Conservation (phyloP, 1,140 invertebrate genomes). For the Drosophila gunungcola region DNA sequence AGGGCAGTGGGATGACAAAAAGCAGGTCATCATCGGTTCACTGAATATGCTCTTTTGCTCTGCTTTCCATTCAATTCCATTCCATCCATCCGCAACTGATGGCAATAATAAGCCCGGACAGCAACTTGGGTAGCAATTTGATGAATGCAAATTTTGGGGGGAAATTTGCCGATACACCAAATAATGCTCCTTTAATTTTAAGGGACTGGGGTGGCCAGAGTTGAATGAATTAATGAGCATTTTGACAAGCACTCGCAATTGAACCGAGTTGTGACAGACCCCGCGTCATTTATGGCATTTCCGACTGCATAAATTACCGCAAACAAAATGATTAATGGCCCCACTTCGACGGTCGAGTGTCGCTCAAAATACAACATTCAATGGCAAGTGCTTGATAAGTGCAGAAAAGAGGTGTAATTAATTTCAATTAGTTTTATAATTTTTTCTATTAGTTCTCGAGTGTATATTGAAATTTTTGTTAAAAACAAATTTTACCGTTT, state of each 20-base stretch:
- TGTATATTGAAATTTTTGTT: no score
- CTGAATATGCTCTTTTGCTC: constrained; percentile 4
- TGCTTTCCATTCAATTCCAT: not conserved
- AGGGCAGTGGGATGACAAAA: constrained; percentile 10
- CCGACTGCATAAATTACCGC: constrained; percentile 36
- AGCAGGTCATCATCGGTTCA: constrained; percentile 27
- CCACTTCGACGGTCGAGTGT: not conserved
- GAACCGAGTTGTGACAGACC: constrained; percentile 48
- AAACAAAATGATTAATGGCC: constrained; percentile 37
- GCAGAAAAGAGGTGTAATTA: constrained; percentile 16
- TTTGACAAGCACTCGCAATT: constrained; percentile 52
- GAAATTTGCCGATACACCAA: not conserved
- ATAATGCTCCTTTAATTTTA: constrained; percentile 21
- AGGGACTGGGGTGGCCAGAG: constrained; percentile 19
- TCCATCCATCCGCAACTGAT: constrained; percentile 15
- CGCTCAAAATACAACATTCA: constrained; percentile 18
- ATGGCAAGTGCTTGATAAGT: constrained; percentile 31
- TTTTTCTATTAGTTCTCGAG: not conserved
- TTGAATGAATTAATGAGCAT: constrained; percentile 71
- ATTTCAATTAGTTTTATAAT: constrained; percentile 24
- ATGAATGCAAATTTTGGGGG: constrained; percentile 35
- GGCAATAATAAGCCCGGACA: constrained; percentile 39
- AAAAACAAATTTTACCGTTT: no score
- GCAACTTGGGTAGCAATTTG: constrained; percentile 31
- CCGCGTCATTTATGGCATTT: constrained; percentile 19